Evolutionary conservation across 2,888 invertebrate genomes (phyloP).

Genomic region (Drosophila rellima): DNA sequence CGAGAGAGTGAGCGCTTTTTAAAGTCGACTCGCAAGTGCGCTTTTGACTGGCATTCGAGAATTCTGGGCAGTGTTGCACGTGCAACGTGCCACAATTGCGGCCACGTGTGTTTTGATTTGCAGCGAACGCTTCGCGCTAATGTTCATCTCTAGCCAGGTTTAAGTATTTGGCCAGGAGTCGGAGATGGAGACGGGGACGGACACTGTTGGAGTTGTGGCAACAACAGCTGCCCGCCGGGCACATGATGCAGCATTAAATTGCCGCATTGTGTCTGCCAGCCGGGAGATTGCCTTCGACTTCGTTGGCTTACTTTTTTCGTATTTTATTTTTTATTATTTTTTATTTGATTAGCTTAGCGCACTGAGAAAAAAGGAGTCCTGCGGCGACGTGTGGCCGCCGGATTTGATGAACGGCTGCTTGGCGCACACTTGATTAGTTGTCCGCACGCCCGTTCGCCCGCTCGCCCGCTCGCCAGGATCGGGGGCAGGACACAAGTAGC

Average conservation of each 20-base stretch:
- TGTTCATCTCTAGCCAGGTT: conserved; percentile 27
- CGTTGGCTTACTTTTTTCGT: conserved; percentile 5
- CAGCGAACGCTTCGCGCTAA: conserved; percentile 74
- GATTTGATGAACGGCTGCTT: conserved; percentile 79
- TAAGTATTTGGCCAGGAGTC: conserved; percentile 22
- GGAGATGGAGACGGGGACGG: conserved; percentile 7
- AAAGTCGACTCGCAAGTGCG: conserved; percentile 70
- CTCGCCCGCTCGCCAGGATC: conserved; percentile 38
- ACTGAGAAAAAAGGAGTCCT: conserved; percentile 61
- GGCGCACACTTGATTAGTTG: conserved; percentile 75
- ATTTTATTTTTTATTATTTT: conserved; percentile 69
- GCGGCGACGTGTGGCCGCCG: conserved; percentile 80
- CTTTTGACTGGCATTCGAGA: conserved; percentile 70
- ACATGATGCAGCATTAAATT: conserved; percentile 85
- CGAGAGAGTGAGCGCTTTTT: conserved; percentile 40
- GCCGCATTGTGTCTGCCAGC: conserved; percentile 82
- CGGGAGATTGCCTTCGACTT: conserved; percentile 55
- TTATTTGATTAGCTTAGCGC: conserved; percentile 81
- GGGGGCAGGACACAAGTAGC: not conserved
- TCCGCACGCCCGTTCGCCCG: conserved; percentile 49
- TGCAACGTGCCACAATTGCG: conserved; percentile 84
- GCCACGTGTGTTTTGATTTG: conserved; percentile 86
- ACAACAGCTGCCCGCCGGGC: conserved; percentile 67
- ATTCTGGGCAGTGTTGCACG: conserved; percentile 70
- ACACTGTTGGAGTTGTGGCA: conserved; percentile 42